Base-by-base conservation (phyloP, 2,113 vertebrate genomes). In the Mesocricetus auratus region DNA sequence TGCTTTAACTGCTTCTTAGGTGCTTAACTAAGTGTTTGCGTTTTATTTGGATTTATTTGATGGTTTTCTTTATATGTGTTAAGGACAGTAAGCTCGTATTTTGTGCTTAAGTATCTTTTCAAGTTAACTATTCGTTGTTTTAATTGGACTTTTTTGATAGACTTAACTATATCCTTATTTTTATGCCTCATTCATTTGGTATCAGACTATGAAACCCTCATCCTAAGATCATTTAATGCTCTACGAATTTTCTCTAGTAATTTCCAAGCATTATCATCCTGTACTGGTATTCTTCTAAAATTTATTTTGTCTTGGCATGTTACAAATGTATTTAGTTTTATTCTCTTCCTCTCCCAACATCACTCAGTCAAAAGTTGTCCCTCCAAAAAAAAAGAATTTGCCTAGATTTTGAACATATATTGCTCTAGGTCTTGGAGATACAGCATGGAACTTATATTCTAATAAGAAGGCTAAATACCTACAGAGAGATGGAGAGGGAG, bases 1-100 rank as follows among this genome's bases (percentile, higher is more conserved):
- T 71, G 50, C 22, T 69, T n/a, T 26, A 60, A 39, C 6, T 58
- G 79, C n/a, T 88, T 83, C 15, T 16, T 21, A 83, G 83, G 66
- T 94, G 47, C 56, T 88, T 85, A 79, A 79, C n/a, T 91, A 31
- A 66, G 31, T 33, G 56, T 90, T 69, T 88, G 7, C 50, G 88
- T 42, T 47, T 93, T 92, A 39, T 56, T 79, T 93, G 33, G 90
- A 92, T 94, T 90, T 94, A 85, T 88, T 94, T 95, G 89, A 77
- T 19, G 77, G 93, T 82, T 13, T 9, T 94, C 39, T 86, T 75
- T 66, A 66, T 77, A 66, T 66, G 73, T 86, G 81, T 87, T 58
- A 79, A 56, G 13, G 22, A 33, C 22, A 58, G 13, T n/a, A 71
- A 93, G 42, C 8, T 13, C 5, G 86, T 42, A 64, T 89, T 89